Conservation (phyloP, 1,140 invertebrate species). For the Cotesia chilonis region DNA sequence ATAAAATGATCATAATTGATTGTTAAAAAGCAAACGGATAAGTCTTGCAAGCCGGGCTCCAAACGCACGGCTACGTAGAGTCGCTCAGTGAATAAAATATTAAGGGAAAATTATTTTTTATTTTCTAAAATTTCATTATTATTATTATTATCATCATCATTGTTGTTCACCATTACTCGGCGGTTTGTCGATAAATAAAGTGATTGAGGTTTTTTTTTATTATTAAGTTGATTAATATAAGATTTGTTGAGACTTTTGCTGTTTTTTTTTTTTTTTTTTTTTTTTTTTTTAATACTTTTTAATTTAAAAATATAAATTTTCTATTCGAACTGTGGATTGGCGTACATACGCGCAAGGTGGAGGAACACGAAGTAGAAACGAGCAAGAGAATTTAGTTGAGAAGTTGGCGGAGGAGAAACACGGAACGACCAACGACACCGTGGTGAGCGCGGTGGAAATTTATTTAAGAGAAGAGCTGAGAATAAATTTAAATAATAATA, state of each 20-base stretch:
- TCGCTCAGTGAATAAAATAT: background rate
- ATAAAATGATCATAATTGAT: constrained; percentile 8
- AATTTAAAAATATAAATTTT: too few relatives aligned
- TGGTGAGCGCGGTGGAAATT: constrained; percentile 8
- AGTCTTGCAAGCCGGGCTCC: constrained; percentile 6
- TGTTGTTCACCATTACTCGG: too few relatives aligned
- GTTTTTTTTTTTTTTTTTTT: background rate
- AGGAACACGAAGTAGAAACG: constrained; percentile 19
- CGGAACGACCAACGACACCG: constrained; percentile 20
- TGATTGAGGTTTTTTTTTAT: too few relatives aligned
- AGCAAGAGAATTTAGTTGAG: constrained; percentile 4
- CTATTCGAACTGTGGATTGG: background rate
- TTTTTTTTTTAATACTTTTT: background rate
- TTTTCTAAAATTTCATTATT: background rate
- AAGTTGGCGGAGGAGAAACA: constrained; percentile 21
- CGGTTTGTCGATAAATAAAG: too few relatives aligned
- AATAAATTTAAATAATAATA: constrained; percentile 6
- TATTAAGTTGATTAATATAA: too few relatives aligned
- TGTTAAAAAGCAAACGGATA: background rate
- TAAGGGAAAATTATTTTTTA: background rate
- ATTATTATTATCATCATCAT: too few relatives aligned
- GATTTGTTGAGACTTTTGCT: background rate
- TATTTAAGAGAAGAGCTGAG: constrained; percentile 4
- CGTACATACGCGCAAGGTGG: background rate
- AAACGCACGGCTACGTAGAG: constrained; percentile 10